phyloP scores from a whole-genome alignment of 2,797 vertebrate species.

The Adelosebastes latens region DNA sequence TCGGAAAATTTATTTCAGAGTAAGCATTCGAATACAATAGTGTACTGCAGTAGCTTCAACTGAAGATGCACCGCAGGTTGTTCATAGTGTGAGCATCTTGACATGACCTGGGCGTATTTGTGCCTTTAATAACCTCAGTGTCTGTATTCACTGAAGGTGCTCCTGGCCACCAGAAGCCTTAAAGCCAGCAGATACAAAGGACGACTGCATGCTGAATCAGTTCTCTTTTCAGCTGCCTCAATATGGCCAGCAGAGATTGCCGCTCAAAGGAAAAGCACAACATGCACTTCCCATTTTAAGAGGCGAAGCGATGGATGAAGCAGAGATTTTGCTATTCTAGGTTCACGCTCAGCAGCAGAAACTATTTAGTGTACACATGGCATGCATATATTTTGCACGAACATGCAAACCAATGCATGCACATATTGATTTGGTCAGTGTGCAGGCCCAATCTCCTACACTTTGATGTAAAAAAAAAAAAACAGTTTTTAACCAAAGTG shows the following conservation, averaged over 20 bases:
- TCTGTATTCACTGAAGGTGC: slow-evolving; percentile 23
- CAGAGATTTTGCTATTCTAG: slow-evolving; percentile 53
- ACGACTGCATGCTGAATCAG: slow-evolving; percentile 27
- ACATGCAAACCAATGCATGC: background rate
- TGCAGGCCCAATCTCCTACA: background rate
- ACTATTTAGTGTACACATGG: slow-evolving; percentile 3
- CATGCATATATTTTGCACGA: background rate
- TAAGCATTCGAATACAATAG: background rate
- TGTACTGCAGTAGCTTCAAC: background rate
- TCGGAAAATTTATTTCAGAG: slow-evolving; percentile 3
- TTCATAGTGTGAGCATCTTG: slow-evolving; percentile 10
- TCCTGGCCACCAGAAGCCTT: slow-evolving; percentile 25
- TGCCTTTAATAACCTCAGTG: slow-evolving; percentile 40
- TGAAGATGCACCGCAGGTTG: slow-evolving; percentile 3
- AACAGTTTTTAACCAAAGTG: background rate
- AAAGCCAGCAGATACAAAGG: slow-evolving; percentile 51
- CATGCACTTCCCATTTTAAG: slow-evolving; percentile 47
- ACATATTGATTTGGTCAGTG: background rate
- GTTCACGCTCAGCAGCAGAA: slow-evolving; percentile 32
- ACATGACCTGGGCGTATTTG: slow-evolving; percentile 13
- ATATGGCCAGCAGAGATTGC: slow-evolving; percentile 68
- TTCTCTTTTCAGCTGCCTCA: slow-evolving; percentile 61
- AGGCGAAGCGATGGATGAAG: slow-evolving; percentile 38
- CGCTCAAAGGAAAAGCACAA: slow-evolving; percentile 55
- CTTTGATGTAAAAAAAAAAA: background rate